Evolutionary conservation across 1,140 invertebrate species (phyloP), one percentile per base, ranked within the genome.

Genomic region (Hypothenemus hampei): DNA sequence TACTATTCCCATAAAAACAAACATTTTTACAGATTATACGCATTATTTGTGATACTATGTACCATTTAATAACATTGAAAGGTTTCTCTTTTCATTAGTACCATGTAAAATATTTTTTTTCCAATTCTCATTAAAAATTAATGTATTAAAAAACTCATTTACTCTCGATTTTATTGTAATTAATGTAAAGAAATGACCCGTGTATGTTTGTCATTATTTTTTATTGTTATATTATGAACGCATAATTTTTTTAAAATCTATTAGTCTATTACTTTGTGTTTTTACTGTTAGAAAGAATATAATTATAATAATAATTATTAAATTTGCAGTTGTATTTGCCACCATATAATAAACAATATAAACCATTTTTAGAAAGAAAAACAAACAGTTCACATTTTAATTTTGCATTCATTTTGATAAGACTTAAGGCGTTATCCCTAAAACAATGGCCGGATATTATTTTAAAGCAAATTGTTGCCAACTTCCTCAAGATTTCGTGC

Each of bases 311-410:
- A n/a, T n/a, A n/a, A n/a, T n/a, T n/a, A n/a, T n/a, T n/a, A n/a
- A n/a, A n/a, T n/a, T n/a, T 68, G 60, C 63, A 69, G 67, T 69
- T 69, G 67, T 69, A 67, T 65, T 66, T 57, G 60, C 49, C 60
- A 61, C 49, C 60, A 61, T 58, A 60, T 59, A 53, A 63, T 57
- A 60, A 59, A 63, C n/a, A n/a, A n/a, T n/a, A n/a, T n/a, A n/a
- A n/a, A n/a, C n/a, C n/a, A n/a, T n/a, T n/a, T n/a, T n/a, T n/a
- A n/a, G n/a, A n/a, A n/a, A n/a, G n/a, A n/a, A n/a, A n/a, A n/a
- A n/a, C n/a, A n/a, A n/a, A n/a, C n/a, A n/a, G n/a, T n/a, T n/a
- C n/a, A n/a, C n/a, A n/a, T n/a, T n/a, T n/a, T n/a, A n/a, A n/a
- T n/a, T n/a, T n/a, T n/a, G n/a, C n/a, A n/a, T n/a, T n/a, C n/a